Evolutionary conservation across 2,113 vertebrate species (phyloP), one percentile per base, ranked within the genome.

Genomic region (Gorsachius goisagi): DNA sequence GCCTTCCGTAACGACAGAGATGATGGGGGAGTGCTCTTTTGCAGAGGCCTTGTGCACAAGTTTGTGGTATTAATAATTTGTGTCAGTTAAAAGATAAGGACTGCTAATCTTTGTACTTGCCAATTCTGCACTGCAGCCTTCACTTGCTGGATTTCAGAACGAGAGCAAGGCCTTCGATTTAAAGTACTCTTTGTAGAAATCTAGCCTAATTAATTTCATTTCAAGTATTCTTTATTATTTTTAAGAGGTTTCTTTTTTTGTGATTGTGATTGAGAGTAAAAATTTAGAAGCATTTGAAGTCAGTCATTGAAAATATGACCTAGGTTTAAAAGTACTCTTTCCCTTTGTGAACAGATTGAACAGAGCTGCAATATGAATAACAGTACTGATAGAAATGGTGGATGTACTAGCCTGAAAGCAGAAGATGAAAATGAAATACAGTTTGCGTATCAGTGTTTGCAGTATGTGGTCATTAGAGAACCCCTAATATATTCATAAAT

Each of bases 61-160:
- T 83, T 74, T 35, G 37, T 64, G 58, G 28, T 76, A 45, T 94
- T 88, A 89, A 84, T 95, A 52, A 82, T 95, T 75, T 64, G 44
- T 91, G 84, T 72, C 63, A 81, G 69, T 85, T 91, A 33, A 76
- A 83, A 95, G 85, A 85, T 90, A 87, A 95, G 63, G 45, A 37
- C 44, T 56, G 44, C 81, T 87, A 9, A 76, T 62, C 83, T 88
- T 23, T 35, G 39, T 92, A 28, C 41, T 92, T 85, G 39, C 11
- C 71, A 85, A 2, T 91, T 95, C 74, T 95, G 32, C 23, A 8
- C 67, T 58, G 32, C 44, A 80, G 44, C 81, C 68, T 95, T 94
- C 75, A 20, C 56, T 63, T 60, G 11, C 20, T 85, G 32, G 74
- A 74, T 73, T 88, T 89, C 55, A 67, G 71, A 89, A 86, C 4